These are phyloP conservation scores for Antrozous pallidus DNA, from an alignment of 2,797 vertebrate genomes.

Conservation along the genomic window DNA sequence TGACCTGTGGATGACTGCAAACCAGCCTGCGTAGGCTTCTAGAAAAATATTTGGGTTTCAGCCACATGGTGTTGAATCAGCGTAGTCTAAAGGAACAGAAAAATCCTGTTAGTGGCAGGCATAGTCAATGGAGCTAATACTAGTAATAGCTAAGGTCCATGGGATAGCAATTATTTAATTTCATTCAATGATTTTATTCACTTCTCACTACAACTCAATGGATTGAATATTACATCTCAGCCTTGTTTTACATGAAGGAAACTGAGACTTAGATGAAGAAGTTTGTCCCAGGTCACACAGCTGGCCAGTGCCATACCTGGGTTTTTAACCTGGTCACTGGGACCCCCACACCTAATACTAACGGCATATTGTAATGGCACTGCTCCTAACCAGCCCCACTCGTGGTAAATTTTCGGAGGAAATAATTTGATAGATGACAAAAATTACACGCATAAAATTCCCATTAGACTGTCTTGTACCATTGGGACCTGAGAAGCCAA, in stretches of 20 bases:
- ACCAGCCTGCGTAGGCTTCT: background rate
- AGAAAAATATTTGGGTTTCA: conserved; percentile 23
- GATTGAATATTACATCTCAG: background rate
- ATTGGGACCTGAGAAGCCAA: background rate
- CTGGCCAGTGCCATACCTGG: background rate
- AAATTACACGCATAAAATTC: background rate
- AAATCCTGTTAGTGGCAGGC: background rate
- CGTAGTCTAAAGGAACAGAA: background rate
- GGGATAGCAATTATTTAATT: background rate
- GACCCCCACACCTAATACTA: background rate
- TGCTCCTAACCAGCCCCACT: background rate
- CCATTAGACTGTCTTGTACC: background rate
- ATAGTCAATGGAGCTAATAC: fast-evolving
- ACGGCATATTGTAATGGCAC: background rate
- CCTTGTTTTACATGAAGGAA: background rate
- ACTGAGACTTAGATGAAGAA: background rate
- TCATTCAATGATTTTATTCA: background rate
- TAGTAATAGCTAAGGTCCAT: background rate
- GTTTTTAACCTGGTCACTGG: background rate
- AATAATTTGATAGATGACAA: background rate
- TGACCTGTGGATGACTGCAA: background rate
- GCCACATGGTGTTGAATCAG: background rate
- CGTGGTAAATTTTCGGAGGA: background rate
- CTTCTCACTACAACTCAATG: background rate
- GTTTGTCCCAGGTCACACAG: background rate